phyloP scores from a whole-genome alignment of 2,888 invertebrate genomes.

The Drosophila subquinaria region DNA sequence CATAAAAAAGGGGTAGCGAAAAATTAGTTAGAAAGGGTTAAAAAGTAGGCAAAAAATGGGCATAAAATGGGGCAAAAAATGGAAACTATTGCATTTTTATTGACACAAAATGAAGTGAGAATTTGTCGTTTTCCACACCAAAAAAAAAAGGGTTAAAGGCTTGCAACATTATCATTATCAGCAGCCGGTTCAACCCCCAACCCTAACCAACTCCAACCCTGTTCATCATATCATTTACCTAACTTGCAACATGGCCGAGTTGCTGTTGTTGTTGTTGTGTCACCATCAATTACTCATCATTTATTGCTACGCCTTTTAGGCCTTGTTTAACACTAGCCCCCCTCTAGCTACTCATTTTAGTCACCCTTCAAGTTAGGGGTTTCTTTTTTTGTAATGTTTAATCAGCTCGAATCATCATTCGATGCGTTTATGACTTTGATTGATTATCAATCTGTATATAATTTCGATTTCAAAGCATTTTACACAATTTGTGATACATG shows the following conservation, averaged over 20 bases:
- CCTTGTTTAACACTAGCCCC: conserved; percentile 10
- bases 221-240: conserved; percentile 24
- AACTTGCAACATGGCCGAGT: conserved; percentile 49
- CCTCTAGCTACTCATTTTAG: neutral
- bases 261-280: conserved; percentile 54
- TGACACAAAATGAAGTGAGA: conserved; percentile 70
- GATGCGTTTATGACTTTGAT: conserved; percentile 82
- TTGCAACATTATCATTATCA: conserved; percentile 70
- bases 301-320: conserved; percentile 64
- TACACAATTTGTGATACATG: neutral
- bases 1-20: conserved; percentile 16
- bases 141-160: conserved; percentile 45
- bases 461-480: conserved; percentile 56
- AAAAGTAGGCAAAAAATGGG: conserved; percentile 35
- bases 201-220: conserved; percentile 26
- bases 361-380: conserved; percentile 19
- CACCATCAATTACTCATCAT: conserved; percentile 82
- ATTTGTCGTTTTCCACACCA: conserved; percentile 58
- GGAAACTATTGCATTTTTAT: conserved; percentile 73
- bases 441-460: conserved; percentile 77
- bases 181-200: conserved; percentile 65
- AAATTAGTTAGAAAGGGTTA: conserved; percentile 17
- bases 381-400: conserved; percentile 46
- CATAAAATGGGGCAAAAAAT: conserved; percentile 13
- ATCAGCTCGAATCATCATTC: conserved; percentile 59